phyloP scores from a whole-genome alignment of 2,797 vertebrate species.

The Sciurus vulgaris region DNA sequence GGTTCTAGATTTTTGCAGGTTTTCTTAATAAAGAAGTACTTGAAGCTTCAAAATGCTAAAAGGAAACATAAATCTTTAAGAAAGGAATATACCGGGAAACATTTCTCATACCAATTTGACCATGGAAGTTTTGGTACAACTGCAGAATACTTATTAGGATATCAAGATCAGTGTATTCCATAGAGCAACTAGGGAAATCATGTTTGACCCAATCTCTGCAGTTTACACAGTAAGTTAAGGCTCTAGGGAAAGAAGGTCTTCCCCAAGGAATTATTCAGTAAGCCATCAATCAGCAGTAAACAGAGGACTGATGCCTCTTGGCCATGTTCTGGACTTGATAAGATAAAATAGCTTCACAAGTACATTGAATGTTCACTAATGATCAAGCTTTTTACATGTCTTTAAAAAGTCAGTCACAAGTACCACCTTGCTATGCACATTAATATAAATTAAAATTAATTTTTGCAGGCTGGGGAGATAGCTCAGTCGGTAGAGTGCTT shows the following conservation, averaged over 20 bases:
- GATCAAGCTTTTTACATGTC: background rate
- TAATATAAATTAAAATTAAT: background rate
- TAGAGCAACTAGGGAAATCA: background rate
- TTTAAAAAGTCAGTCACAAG: background rate
- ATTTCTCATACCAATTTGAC: background rate
- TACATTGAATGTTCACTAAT: background rate
- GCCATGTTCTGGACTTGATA: background rate
- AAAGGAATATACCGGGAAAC: background rate
- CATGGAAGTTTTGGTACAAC: background rate
- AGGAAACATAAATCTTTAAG: background rate
- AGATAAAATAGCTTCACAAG: background rate
- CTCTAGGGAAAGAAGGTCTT: background rate
- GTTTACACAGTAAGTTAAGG: slow-evolving; percentile 11
- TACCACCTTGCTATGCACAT: background rate
- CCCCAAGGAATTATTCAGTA: background rate
- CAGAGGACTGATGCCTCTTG: background rate
- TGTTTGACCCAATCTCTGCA: background rate
- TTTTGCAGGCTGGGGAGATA: too few relatives aligned
- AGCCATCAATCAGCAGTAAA: background rate
- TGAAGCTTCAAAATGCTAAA: slow-evolving; percentile 46
- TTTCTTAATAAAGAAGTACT: background rate
- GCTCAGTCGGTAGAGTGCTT: too few relatives aligned
- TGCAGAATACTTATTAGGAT: background rate
- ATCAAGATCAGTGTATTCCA: background rate
- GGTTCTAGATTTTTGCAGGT: background rate